Conservation (phyloP, 2,888 invertebrate genomes). For the Ferrisia virgata region DNA sequence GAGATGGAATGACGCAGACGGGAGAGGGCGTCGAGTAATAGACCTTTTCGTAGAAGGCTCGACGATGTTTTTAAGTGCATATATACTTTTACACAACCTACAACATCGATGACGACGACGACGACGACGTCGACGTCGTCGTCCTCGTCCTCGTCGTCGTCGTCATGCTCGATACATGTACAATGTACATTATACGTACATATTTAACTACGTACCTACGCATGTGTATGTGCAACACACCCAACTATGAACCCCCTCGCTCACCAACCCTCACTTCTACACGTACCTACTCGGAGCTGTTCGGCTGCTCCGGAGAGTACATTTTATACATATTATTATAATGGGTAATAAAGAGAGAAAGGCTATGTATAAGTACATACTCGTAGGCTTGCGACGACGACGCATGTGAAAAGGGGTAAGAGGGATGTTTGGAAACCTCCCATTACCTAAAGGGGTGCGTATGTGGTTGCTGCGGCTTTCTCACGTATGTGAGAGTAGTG, state of each 20-base stretch:
- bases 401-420: slow-evolving; percentile 38
- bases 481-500: too few relatives aligned
- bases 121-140: neutral
- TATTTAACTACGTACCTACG: neutral
- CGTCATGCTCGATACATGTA: neutral
- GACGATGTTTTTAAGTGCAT: slow-evolving; percentile 30
- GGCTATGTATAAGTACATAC: neutral
- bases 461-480: neutral
- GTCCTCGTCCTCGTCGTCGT: neutral
- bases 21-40: slow-evolving; percentile 31
- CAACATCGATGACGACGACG: neutral
- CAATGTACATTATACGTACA: neutral
- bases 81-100: neutral
- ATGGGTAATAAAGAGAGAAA: slow-evolving; percentile 7
- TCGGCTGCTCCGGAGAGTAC: neutral
- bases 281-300: too few relatives aligned
- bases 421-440: neutral
- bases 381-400: slow-evolving; percentile 38
- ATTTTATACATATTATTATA: slow-evolving; percentile 3
- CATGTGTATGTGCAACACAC: neutral
- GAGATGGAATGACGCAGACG: neutral
- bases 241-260: too few relatives aligned
- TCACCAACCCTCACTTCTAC: neutral
- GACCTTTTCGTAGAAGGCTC: slow-evolving; percentile 35
- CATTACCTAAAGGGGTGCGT: neutral